Evolutionary conservation across 2,797 vertebrate genomes (phyloP).

Genomic region (Spheniscus humboldti): DNA sequence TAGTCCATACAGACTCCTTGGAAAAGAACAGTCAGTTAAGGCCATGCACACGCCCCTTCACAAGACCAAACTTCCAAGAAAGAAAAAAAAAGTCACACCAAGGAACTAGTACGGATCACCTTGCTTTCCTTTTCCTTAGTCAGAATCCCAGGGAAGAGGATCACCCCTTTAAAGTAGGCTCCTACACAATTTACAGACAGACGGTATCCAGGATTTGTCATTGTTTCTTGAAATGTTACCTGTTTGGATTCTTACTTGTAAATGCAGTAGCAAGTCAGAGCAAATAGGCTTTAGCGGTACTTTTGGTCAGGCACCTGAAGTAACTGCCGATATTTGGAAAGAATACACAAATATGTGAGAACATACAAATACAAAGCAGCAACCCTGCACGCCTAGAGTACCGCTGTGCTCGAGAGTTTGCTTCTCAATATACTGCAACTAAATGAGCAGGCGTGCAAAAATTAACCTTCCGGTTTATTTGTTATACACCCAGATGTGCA

Average conservation of each 20-base stretch:
- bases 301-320: neutral
- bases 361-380: neutral
- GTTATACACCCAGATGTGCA: neutral
- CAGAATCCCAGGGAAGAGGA: neutral
- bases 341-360: neutral
- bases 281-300: neutral
- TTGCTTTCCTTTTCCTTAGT: neutral
- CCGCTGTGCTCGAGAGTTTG: neutral
- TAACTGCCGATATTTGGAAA: neutral
- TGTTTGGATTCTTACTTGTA: neutral
- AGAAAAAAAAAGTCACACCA: neutral
- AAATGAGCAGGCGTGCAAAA: neutral
- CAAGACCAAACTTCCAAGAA: neutral
- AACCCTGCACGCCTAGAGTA: neutral
- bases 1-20: neutral
- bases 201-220: neutral
- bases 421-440: neutral
- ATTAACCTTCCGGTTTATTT: neutral
- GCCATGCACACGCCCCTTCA: neutral
- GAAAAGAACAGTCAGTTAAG: neutral
- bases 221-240: neutral
- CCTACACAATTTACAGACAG: neutral
- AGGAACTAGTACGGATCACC: neutral
- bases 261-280: neutral
- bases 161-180: neutral